phyloP scores from a whole-genome alignment of 2,888 invertebrate genomes.

The Erebia ligea region DNA sequence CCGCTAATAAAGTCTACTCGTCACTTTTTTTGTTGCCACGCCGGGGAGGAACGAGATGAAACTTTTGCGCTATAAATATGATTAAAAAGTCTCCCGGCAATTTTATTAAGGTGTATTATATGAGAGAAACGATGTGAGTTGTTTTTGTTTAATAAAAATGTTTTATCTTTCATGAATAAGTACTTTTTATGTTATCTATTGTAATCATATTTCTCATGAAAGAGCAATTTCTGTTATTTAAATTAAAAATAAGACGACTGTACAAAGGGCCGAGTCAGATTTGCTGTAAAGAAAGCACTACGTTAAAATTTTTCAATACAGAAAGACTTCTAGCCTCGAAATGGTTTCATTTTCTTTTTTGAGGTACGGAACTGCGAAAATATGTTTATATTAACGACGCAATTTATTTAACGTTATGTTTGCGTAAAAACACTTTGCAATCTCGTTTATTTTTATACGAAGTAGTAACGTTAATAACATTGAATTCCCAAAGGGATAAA shows the following conservation, averaged over 20 bases:
- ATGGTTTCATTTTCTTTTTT: slow-evolving; percentile 13
- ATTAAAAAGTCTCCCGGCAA: slow-evolving; percentile 21
- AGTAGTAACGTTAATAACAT: slow-evolving; percentile 22
- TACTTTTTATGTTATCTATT: not conserved
- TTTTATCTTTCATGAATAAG: not conserved
- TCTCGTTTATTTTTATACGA: slow-evolving; percentile 25
- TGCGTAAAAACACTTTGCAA: slow-evolving; percentile 21
- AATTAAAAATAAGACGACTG: no score
- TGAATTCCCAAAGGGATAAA: slow-evolving; percentile 17
- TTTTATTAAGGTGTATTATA: slow-evolving; percentile 17
- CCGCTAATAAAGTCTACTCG: slow-evolving; percentile 69
- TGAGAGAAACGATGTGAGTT: not conserved
- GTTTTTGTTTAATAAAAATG: not conserved
- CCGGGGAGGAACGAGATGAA: slow-evolving; percentile 43
- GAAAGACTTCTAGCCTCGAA: not conserved
- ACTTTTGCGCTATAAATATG: slow-evolving; percentile 40
- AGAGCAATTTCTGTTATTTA: not conserved
- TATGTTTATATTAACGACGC: slow-evolving; percentile 21
- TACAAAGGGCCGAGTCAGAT: not conserved
- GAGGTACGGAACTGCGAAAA: slow-evolving; percentile 12
- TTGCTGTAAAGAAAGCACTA: not conserved
- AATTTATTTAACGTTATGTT: slow-evolving; percentile 22
- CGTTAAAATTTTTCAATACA: not conserved
- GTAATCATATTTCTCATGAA: not conserved
- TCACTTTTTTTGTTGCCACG: slow-evolving; percentile 57